phyloP scores from a whole-genome alignment of 1,140 invertebrate species.

The Medauroidea extradentata region DNA sequence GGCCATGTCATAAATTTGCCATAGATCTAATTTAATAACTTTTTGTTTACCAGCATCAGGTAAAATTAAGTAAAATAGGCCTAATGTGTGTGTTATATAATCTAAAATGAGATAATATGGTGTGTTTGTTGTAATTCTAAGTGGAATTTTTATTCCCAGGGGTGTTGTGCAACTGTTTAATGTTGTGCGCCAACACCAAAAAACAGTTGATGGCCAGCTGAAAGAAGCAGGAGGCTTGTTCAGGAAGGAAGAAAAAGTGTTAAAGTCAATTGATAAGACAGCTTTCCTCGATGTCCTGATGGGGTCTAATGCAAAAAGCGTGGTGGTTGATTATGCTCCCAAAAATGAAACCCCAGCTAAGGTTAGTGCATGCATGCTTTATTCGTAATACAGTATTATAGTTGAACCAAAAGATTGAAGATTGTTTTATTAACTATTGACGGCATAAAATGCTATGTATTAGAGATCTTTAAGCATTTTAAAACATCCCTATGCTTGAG shows the following conservation, averaged over 20 bases:
- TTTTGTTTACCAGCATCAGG: too few relatives aligned
- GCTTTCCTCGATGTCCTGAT: constrained; percentile 78
- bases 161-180: constrained; percentile 92
- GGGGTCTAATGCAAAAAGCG: constrained; percentile 58
- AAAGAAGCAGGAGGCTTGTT: constrained; percentile 69
- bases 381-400: too few relatives aligned
- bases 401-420: too few relatives aligned
- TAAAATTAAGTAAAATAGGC: too few relatives aligned
- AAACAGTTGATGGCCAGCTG: constrained; percentile 66
- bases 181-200: constrained; percentile 81
- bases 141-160: constrained; percentile 46
- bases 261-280: constrained; percentile 75
- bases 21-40: too few relatives aligned
- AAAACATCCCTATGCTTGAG: too few relatives aligned
- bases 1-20: too few relatives aligned
- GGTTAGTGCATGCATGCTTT: background rate
- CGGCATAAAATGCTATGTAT: too few relatives aligned
- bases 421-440: too few relatives aligned
- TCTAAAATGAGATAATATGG: too few relatives aligned
- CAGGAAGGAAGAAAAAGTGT: constrained; percentile 73
- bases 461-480: too few relatives aligned
- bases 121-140: background rate
- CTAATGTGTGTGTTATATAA: too few relatives aligned
- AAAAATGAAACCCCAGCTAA: constrained; percentile 36
- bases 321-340: constrained; percentile 50